phyloP scores from a whole-genome alignment of 2,797 vertebrate genomes.

The Mus caroli region DNA sequence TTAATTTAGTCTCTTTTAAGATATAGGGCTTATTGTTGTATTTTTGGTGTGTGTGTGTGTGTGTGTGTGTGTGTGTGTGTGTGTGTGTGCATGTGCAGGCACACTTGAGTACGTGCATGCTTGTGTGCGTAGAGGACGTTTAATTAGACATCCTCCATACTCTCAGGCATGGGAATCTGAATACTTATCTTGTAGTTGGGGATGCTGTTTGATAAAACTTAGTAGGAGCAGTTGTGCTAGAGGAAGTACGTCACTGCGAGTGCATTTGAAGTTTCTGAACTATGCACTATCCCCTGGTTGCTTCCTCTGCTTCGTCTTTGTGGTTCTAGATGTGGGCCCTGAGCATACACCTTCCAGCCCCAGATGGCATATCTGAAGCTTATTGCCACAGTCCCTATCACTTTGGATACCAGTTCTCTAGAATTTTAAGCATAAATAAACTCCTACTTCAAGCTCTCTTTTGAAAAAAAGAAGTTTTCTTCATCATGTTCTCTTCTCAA shows the following conservation, averaged over 20 bases:
- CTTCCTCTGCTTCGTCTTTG: background rate
- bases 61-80: background rate
- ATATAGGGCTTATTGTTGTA: background rate
- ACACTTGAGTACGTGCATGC: background rate
- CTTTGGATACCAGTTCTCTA: background rate
- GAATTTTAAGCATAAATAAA: background rate
- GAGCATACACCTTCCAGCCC: background rate
- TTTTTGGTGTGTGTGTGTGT: background rate
- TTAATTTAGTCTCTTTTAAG: background rate
- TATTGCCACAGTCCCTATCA: no score
- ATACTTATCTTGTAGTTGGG: background rate
- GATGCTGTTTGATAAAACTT: background rate
- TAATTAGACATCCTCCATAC: background rate
- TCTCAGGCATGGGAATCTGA: background rate
- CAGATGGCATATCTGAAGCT: background rate
- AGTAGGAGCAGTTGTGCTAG: background rate
- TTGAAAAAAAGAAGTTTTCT: background rate
- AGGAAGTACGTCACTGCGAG: background rate
- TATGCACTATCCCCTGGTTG: no score
- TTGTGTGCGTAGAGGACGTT: background rate
- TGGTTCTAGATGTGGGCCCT: background rate
- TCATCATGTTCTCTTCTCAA: background rate
- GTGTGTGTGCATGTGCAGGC: background rate
- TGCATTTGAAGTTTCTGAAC: background rate
- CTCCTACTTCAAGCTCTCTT: background rate